Conservation (phyloP, 2,797 vertebrate species). For the Paramormyrops hopkinsi region DNA sequence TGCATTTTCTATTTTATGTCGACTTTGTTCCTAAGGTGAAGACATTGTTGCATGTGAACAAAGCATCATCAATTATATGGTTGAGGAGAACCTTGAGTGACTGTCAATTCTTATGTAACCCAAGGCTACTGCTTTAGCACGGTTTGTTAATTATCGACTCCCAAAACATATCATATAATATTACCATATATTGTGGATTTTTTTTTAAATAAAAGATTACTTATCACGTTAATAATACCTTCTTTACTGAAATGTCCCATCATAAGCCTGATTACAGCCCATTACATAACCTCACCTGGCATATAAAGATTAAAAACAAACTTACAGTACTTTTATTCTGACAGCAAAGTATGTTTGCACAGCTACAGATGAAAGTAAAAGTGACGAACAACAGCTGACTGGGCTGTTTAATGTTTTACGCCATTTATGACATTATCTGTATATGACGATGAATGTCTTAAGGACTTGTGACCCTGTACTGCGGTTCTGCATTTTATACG, state of each 20-base stretch:
- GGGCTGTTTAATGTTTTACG: not conserved
- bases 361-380: not conserved
- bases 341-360: not conserved
- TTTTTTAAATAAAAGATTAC: not conserved
- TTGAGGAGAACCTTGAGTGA: not conserved
- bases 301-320: not conserved
- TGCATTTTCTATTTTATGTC: not conserved
- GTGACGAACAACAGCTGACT: not conserved
- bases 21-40: not conserved
- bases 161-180: not conserved
- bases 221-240: not conserved
- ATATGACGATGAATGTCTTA: not conserved
- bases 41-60: not conserved
- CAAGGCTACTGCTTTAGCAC: not conserved
- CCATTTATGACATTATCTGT: not conserved
- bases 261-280: not conserved
- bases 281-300: not conserved
- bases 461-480: not conserved
- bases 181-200: not conserved
- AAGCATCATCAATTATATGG: not conserved
- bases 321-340: not conserved
- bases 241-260: not conserved
- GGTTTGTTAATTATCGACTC: not conserved
- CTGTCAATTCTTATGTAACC: not conserved
- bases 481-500: not conserved